Evolutionary conservation across 1,140 invertebrate species (phyloP).

Genomic region (Zaprionus camerounensis): DNA sequence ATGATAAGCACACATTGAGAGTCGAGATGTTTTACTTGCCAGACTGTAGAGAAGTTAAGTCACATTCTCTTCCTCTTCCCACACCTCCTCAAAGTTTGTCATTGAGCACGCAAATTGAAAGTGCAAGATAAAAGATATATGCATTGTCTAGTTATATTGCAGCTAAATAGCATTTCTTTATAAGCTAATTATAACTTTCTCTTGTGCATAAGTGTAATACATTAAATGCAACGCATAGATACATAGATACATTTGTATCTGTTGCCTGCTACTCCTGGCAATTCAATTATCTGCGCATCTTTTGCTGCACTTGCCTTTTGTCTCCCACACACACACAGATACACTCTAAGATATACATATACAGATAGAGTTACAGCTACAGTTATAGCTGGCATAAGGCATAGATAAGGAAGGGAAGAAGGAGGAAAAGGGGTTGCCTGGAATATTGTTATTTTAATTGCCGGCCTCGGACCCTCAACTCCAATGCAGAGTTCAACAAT

Average conservation of each 20-base stretch:
- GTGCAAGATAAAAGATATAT: conserved; percentile 3
- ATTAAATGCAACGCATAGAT: conserved; percentile 7
- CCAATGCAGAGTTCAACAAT: conserved; percentile 37
- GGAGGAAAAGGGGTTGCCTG: conserved; percentile 45
- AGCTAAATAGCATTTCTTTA: not conserved
- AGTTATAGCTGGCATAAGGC: not conserved
- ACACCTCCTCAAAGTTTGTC: conserved; percentile 18
- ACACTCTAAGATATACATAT: not conserved
- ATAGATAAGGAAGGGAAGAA: not conserved
- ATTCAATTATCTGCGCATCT: conserved; percentile 48
- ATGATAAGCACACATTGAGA: conserved; percentile 31
- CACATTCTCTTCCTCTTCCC: not conserved
- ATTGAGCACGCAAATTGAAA: conserved; percentile 39
- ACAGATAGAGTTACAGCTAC: conserved; percentile 5
- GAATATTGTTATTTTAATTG: conserved; percentile 80
- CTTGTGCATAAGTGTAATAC: not conserved
- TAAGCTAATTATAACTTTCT: conserved; percentile 31
- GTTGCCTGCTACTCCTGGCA: conserved; percentile 17
- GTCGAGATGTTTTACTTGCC: conserved; percentile 23
- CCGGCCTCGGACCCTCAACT: conserved; percentile 55
- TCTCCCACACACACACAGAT: conserved; percentile 4
- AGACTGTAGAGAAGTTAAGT: conserved; percentile 5
- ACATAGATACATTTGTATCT: conserved; percentile 20
- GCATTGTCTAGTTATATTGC: not conserved
- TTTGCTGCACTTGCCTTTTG: conserved; percentile 33